Conservation (phyloP, 2,888 invertebrate genomes). For the Eudemis profundana region DNA sequence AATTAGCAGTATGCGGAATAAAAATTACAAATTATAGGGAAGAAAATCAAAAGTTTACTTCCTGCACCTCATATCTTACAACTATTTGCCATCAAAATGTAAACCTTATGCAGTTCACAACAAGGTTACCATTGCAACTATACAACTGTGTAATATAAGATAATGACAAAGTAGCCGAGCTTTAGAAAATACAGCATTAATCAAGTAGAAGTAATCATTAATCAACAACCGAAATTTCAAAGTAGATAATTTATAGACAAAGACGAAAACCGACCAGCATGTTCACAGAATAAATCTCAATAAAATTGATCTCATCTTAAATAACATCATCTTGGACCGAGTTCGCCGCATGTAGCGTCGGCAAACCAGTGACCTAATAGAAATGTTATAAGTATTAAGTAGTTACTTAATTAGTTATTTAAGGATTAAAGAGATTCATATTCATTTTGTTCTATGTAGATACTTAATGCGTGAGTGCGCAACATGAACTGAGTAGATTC, state of each 20-base stretch:
- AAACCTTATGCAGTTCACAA: neutral
- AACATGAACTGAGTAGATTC: too few species aligned
- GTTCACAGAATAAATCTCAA: constrained; percentile 81
- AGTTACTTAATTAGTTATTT: too few species aligned
- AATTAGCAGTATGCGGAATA: constrained; percentile 4
- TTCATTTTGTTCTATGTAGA: too few species aligned
- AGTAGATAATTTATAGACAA: constrained; percentile 71
- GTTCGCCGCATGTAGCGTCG: constrained; percentile 63
- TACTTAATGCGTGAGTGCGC: too few species aligned
- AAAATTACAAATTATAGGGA: constrained; percentile 11
- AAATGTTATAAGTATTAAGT: neutral
- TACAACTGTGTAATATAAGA: neutral
- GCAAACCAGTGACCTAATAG: constrained; percentile 53
- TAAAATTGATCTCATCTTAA: constrained; percentile 82
- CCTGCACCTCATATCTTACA: neutral
- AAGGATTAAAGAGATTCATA: too few species aligned
- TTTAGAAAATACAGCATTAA: constrained; percentile 46
- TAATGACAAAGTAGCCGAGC: neutral
- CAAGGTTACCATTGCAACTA: neutral
- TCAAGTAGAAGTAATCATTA: constrained; percentile 57
- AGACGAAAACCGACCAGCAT: constrained; percentile 68
- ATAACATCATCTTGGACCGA: constrained; percentile 75
- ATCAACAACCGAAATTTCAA: constrained; percentile 59
- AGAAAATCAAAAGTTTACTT: neutral
- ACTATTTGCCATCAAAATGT: neutral